These are phyloP conservation scores for Macrochelys suwanniensis DNA, from an alignment of 2,797 vertebrate genomes.

Conservation along the genomic window DNA sequence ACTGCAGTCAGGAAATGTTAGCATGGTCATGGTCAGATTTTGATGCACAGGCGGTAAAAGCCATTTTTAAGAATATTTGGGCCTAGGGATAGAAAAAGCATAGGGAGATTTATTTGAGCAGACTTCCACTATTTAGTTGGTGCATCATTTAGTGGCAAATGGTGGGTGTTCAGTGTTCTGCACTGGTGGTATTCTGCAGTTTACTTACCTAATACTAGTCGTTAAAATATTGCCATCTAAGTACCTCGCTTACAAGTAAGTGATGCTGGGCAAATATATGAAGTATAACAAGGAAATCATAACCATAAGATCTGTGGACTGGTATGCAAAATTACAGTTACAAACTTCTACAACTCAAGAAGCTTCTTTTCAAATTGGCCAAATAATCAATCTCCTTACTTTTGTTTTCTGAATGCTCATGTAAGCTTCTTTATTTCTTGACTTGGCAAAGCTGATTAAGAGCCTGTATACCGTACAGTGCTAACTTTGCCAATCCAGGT, in stretches of 20 bases:
- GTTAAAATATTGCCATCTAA: neutral
- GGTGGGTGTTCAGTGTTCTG: neutral
- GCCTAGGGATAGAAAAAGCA: neutral
- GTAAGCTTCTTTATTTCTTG: neutral
- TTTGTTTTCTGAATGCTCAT: neutral
- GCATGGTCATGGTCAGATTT: neutral
- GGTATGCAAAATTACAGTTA: neutral
- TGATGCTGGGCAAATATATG: neutral
- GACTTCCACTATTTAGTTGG: neutral
- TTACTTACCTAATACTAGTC: neutral
- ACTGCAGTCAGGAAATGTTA: neutral
- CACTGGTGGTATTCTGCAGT: neutral
- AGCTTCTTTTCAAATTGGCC: neutral
- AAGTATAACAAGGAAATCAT: neutral
- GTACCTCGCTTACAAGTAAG: neutral
- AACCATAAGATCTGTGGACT: neutral
- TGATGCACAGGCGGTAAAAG: neutral
- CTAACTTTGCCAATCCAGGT: neutral
- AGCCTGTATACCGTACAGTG: neutral
- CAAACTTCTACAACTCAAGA: neutral
- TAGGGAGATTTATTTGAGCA: neutral
- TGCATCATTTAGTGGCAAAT: neutral
- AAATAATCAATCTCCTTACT: neutral
- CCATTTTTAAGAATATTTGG: neutral
- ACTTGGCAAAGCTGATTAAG: neutral